Evolutionary conservation across 1,140 invertebrate genomes (phyloP), one percentile per base, ranked within the genome.

Genomic region (Macrobrachium nipponense): DNA sequence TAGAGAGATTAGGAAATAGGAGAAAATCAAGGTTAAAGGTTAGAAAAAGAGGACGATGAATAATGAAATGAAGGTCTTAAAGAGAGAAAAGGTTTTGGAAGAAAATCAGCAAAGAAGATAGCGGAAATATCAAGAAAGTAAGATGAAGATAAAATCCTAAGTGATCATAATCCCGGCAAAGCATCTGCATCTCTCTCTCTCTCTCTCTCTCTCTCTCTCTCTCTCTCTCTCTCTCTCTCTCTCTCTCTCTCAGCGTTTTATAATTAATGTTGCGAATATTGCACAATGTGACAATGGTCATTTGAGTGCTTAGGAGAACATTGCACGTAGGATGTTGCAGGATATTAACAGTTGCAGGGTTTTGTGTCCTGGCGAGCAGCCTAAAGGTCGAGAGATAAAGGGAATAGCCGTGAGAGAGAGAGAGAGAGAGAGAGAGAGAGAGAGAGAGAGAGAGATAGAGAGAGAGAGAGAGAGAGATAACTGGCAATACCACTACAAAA

Each of bases 201-300:
- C 68, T 72, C 68, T 72, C 68, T 72, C 68, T 72, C 68, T 72
- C 68, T 72, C 68, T 72, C 68, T 70, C 66, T 70, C 66, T 44
- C 66, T 70, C 66, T 70, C 66, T 70, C 66, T 70, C 66, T 70
- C 66, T 70, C 66, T 70, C 66, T 70, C 66, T 70, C 66, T 70
- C 66, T 70, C 66, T 70, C 66, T 70, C 10, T 70, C 66, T 64
- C 20, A 64, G 3, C 62, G 17, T 64, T 72, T 20, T 7, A 36
- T 36, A 36, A 36, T 36, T 36, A 2, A 36, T 4, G 27, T 36
- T 36, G 4, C 27, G 27, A 36, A 36, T 36, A 36, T 36, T 36
- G 4, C 27, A 36, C 27, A 36, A 2, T 4, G 27, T 36, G 27
- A 4, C 1, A 36, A 36, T 36, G 27, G 27, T 36, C 27, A 36